phyloP scores from a whole-genome alignment of 2,113 vertebrate species.

The Brachypodius melanocephalos region DNA sequence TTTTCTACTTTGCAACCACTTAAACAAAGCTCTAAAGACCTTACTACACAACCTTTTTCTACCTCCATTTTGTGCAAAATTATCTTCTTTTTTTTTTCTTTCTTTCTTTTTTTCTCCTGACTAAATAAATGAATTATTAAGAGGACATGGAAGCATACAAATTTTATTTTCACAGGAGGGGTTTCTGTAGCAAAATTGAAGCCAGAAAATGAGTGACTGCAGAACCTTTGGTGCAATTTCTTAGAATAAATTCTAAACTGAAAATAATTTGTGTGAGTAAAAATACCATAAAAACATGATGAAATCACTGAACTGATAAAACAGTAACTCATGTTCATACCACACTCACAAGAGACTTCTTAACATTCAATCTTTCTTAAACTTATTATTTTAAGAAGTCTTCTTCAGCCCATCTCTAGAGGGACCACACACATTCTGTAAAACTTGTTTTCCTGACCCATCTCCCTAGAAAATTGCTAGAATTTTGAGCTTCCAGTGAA shows the following conservation, averaged over 20 bases:
- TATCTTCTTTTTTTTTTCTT: no score
- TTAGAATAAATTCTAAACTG: background rate
- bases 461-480: background rate
- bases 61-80: background rate
- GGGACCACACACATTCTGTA: background rate
- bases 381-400: background rate
- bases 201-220: background rate
- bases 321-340: background rate
- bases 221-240: background rate
- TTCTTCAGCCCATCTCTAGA: background rate
- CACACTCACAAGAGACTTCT: background rate
- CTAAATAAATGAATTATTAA: background rate
- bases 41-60: background rate
- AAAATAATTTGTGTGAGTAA: background rate
- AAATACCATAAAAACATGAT: accelerated
- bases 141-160: accelerated
- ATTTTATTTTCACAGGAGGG: background rate
- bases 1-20: background rate
- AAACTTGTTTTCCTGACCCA: background rate
- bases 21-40: background rate
- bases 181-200: background rate
- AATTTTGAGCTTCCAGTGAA: background rate
- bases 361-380: background rate
- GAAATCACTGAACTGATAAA: background rate
- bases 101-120: accelerated